These are phyloP conservation scores for Parapsyche elsis DNA, from an alignment of 1,140 invertebrate genomes.

Conservation along the genomic window DNA sequence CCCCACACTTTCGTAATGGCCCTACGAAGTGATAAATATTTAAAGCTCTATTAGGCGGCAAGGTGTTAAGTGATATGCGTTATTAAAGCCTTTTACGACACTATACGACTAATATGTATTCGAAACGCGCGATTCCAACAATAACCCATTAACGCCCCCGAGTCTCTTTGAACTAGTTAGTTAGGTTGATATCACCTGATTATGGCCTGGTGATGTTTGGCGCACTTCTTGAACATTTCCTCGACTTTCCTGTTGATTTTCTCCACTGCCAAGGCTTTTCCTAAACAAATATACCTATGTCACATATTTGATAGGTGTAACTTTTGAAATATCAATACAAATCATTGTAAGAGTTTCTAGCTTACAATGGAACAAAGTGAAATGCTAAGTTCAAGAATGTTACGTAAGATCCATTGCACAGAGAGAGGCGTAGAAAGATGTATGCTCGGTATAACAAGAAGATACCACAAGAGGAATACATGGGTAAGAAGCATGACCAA, in stretches of 20 bases:
- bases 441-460: too few species aligned
- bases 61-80: constrained; percentile 31
- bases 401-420: too few species aligned
- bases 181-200: constrained; percentile 27
- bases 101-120: background rate
- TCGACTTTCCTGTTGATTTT: constrained; percentile 2
- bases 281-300: too few species aligned
- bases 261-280: background rate
- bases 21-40: constrained; percentile 7
- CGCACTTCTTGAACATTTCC: constrained; percentile 46
- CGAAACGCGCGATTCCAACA: background rate
- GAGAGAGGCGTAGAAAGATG: too few species aligned
- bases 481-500: too few species aligned
- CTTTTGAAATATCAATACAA: too few species aligned
- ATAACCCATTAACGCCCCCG: background rate
- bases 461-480: too few species aligned
- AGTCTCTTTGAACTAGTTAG: too few species aligned
- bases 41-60: constrained; percentile 19
- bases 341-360: too few species aligned
- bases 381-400: too few species aligned
- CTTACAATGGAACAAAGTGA: too few species aligned
- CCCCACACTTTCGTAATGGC: background rate
- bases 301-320: too few species aligned
- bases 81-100: constrained; percentile 27
- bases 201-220: constrained; percentile 47